Evolutionary conservation across 2,888 invertebrate species (phyloP).

Genomic region (Ichneumon xanthorius): DNA sequence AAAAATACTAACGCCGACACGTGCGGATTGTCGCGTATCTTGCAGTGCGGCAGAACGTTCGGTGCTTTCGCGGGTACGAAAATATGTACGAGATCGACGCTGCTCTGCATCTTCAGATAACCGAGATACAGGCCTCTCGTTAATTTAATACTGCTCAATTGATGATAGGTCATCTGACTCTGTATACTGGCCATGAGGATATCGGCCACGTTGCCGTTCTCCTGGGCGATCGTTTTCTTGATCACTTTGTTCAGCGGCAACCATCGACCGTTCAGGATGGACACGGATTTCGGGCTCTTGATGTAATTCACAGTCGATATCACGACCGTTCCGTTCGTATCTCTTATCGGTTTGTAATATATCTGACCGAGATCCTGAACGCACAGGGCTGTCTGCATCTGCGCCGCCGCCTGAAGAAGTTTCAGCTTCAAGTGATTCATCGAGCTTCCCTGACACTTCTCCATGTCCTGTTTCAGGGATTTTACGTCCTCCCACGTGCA

Average conservation of each 20-base stretch:
- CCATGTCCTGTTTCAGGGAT: conserved; percentile 96
- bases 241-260: conserved; percentile 93
- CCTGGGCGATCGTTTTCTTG: conserved; percentile 91
- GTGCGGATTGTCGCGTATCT: conserved; percentile 97
- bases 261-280: conserved; percentile 97
- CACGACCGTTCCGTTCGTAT: conserved; percentile 95
- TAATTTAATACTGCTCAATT: conserved; percentile 93
- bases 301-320: conserved; percentile 94
- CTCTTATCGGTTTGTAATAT: conserved; percentile 95
- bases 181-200: conserved; percentile 94
- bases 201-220: conserved; percentile 90
- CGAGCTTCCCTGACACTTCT: conserved; percentile 95
- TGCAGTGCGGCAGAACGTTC: conserved; percentile 97
- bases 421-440: conserved; percentile 95
- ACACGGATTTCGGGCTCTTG: conserved; percentile 93
- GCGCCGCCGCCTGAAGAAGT: conserved; percentile 95
- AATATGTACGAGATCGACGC: conserved; percentile 97
- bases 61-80: conserved; percentile 97
- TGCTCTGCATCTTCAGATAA: conserved; percentile 98
- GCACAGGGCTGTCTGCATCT: conserved; percentile 96
- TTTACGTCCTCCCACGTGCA: conserved; percentile 99
- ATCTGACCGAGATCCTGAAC: conserved; percentile 97
- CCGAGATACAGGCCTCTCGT: conserved; percentile 96
- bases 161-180: conserved; percentile 91
- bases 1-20: conserved; percentile 93